phyloP scores from a whole-genome alignment of 2,888 invertebrate species.

The Thecophora atra region DNA sequence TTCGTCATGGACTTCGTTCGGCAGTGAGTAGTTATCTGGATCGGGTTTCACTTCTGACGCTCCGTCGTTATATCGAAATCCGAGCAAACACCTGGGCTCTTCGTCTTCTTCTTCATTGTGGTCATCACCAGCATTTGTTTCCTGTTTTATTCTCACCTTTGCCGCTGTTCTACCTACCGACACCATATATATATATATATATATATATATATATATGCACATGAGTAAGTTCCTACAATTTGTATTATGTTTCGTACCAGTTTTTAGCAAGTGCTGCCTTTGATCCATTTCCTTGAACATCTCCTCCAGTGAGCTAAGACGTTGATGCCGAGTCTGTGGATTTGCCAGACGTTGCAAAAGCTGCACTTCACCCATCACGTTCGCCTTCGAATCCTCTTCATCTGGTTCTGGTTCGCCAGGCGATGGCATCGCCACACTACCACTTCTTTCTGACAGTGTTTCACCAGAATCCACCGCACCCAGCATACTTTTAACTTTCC shows the following conservation, averaged over 20 bases:
- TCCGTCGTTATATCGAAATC: slow-evolving; percentile 33
- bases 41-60: slow-evolving; percentile 45
- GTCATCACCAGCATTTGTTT: slow-evolving; percentile 31
- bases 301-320: slow-evolving; percentile 31
- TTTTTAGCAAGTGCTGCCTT: background rate
- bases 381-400: slow-evolving; percentile 43
- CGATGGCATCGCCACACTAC: no score
- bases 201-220: background rate
- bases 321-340: background rate
- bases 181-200: background rate
- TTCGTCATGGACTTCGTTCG: slow-evolving; percentile 35
- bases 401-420: no score
- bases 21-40: slow-evolving; percentile 31
- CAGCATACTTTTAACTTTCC: background rate
- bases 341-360: slow-evolving; percentile 20
- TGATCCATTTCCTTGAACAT: slow-evolving; percentile 20
- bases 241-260: background rate
- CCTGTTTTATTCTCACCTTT: slow-evolving; percentile 24
- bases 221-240: background rate
- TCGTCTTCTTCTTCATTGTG: slow-evolving; percentile 41
- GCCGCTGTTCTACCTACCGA: background rate
- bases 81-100: slow-evolving; percentile 42
- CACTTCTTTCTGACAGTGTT: no score
- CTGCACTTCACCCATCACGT: slow-evolving; percentile 44
- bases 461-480: background rate